Base-by-base conservation (phyloP, 1,140 invertebrate species). In the Zaprionus ghesquierei region DNA sequence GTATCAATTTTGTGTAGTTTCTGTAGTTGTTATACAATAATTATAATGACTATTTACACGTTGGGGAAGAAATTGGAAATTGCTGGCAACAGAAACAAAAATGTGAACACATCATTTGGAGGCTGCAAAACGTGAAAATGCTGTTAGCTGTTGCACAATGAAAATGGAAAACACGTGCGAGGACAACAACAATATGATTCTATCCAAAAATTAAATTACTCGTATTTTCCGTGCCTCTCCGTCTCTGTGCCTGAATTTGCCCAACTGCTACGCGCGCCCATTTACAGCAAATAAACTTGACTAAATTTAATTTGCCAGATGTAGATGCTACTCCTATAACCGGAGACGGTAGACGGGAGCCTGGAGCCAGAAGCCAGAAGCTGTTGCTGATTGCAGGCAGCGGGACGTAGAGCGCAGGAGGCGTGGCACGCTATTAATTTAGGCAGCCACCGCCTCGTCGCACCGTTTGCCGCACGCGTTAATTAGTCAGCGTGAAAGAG, bases 41-140 rank as follows among this genome's bases (percentile, higher is more conserved):
- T 79, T 87, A 87, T 87, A 87, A 70, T 87, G 82, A 86, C 82
- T 86, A 86, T 86, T 86, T 87, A 86, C 82, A 82, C 60, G 55
- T 50, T 33, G 46, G 50, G 23, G n/a, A n/a, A n/a, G n/a, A 44
- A 66, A 55, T 59, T 12, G 44, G 20, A 58, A 31, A 38, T 15
- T 64, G 50, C 55, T 54, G 41, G 49, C 35, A 50, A 69, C 35
- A 56, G n/a, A n/a, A n/a, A n/a, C n/a, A n/a, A n/a, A n/a, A 73
- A 61, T 22, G 33, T n/a, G 50, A 51, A 53, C 55, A 58, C 49
- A 72, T 33, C 41, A 38, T 59, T 51, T 60, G 49, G 29, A 50
- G 46, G 46, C 44, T 53, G 46, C 22, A 38, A 62, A 25, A 62
- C n/a, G 38, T 29, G 27, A 56, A 59, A 10, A 25, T 38, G 35